Evolutionary conservation across 2,888 invertebrate species (phyloP), one percentile per base, ranked within the genome.

Genomic region (Hypomecis atomaria): DNA sequence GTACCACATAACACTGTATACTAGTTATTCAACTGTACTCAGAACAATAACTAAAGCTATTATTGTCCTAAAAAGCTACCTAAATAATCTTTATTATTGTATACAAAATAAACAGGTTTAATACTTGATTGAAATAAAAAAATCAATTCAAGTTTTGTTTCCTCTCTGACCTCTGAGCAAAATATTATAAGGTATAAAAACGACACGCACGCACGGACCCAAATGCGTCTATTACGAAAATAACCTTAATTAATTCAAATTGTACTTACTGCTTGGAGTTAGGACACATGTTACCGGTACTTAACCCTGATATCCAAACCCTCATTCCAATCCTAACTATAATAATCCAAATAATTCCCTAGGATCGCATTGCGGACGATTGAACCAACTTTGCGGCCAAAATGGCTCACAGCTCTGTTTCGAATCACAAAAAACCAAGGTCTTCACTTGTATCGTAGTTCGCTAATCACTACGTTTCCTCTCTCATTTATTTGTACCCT

Each of bases 281-380:
- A 64, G 61, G 73, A 72, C 76, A 78, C 67, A 71, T 80, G 79
- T 75, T 77, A 75, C 76, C 76, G 69, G 74, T 71, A 74, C 69
- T 74, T 71, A 72, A 81, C 83, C 80, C 75, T 79, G 77, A 83
- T 82, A 82, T 79, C 78, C 78, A 75, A 23, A 75, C 75, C 81
- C 67, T 67, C 50, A 62, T 62, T 62, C 23, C 23, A 13, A 58
- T 42, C 58, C 36, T 11, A 36, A 60, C 60, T 48, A 53, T 56
- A 52, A 59, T 45, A 61, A 40, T 60, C 61, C 57, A 57, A 60
- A 77, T 79, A 76, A 81, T 79, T 74, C 74, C 68, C 61, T 61
- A 65, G 71, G 64, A 70, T 73, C 71, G 52, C 49, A 63, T 64
- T 62, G 68, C 57, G 69, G 71, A 72, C 76, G 69, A 78, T 78